Conservation (phyloP, 1,140 invertebrate genomes). For the Pteromalus puparum region DNA sequence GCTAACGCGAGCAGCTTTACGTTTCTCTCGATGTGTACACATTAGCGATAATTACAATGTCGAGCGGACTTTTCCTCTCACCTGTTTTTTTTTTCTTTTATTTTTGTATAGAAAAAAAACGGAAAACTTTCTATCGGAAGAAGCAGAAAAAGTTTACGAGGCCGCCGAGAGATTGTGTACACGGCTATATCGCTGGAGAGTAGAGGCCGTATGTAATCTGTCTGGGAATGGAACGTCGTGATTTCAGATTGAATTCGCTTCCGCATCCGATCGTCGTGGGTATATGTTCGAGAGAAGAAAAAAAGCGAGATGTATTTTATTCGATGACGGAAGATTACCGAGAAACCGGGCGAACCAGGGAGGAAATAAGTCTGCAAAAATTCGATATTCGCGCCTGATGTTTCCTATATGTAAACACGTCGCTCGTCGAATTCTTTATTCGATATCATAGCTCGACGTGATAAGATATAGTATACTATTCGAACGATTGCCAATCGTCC, state of each 20-base stretch:
- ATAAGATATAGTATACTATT: too few relatives aligned
- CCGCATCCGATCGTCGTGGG: background rate
- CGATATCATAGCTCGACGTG: too few relatives aligned
- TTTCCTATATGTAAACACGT: too few relatives aligned
- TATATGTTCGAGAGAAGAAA: background rate
- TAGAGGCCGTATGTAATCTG: background rate
- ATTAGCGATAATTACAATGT: too few relatives aligned
- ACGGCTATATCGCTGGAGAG: background rate
- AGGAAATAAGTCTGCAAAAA: background rate
- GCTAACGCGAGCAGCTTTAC: too few relatives aligned
- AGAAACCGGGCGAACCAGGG: background rate
- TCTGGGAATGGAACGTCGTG: constrained; percentile 12
- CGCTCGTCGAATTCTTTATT: too few relatives aligned
- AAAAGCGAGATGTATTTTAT: background rate
- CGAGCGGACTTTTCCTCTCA: background rate
- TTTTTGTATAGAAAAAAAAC: background rate
- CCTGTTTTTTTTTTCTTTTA: background rate
- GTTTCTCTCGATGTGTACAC: too few relatives aligned
- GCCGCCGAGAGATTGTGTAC: background rate
- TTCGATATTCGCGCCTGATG: background rate
- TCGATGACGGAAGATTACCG: background rate
- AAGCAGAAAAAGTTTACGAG: constrained; percentile 2
- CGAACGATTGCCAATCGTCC: background rate
- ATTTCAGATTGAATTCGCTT: constrained; percentile 38
- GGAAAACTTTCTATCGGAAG: background rate